Evolutionary conservation across 2,888 invertebrate species (phyloP), one percentile per base, ranked within the genome.

Genomic region (Poecilus cupreus): DNA sequence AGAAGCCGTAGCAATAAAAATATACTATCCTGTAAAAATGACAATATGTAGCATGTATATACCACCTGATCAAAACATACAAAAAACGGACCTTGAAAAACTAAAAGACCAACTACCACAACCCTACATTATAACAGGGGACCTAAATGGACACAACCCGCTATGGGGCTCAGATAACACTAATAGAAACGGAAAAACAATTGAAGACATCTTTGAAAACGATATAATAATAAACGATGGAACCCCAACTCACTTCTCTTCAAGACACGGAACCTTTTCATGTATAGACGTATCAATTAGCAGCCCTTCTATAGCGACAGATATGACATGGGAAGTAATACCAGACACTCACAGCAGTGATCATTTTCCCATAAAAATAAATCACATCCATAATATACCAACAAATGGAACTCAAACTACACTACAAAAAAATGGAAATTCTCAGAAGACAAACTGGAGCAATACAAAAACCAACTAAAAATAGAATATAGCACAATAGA

Each of bases 21-120:
- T 82, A 10, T 37, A 68, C 16, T 18, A 24, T n/a, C 74, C 37
- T n/a, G 57, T 13, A 18, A n/a, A 51, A 24, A 68, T 82, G 18
- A 78, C 79, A 46, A 74, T 82, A 16, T 83, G 82, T 54, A 83
- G 82, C 51, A 49, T 83, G 2, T 83, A 83, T 49, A 43, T 83
- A 24, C 79, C 79, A 20, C 54, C 54, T 13, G 54, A 18, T 1
- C 5, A 20, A 54, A 54, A 54, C 1, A 54, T 54, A 54, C 43
- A 43, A 43, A 10, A n/a, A 43, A 43, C 10, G 11, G 43, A 43
- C 10, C 10, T 43, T 2, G 43, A 54, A 54, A 54, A 54, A 2
- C 11, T 18, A 1, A 24, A 39, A 22, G 49, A 18, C 16, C 49
- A 75, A 51, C 16, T 75, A 13, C 75, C 75, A 49, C 13, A 20